Conservation (phyloP, 2,113 vertebrate species). For the Probosciger aterrimus region DNA sequence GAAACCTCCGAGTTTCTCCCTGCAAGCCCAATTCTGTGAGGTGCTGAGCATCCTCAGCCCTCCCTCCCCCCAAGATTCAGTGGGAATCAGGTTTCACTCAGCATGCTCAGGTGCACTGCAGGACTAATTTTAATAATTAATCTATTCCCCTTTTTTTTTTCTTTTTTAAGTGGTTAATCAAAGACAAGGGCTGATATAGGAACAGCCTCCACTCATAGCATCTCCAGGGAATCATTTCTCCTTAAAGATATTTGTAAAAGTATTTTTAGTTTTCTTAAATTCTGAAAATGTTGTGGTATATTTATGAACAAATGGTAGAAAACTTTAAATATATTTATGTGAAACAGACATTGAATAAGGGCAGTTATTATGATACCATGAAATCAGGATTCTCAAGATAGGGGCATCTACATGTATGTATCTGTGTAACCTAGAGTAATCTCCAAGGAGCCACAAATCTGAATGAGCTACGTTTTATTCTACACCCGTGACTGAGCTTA, state of each 20-base stretch:
- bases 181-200: constrained; percentile 24
- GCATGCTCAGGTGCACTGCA: constrained; percentile 26
- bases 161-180: constrained; percentile 31
- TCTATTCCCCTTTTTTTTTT: neutral
- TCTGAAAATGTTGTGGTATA: neutral
- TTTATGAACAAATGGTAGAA: constrained; percentile 20
- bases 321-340: neutral
- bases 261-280: constrained; percentile 14
- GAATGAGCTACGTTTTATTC: neutral
- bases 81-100: constrained; percentile 3
- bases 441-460: neutral
- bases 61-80: neutral
- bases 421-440: neutral
- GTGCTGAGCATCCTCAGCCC: neutral
- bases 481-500: neutral
- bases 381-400: neutral
- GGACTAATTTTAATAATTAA: constrained; percentile 53
- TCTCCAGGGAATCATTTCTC: constrained; percentile 17
- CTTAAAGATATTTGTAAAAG: constrained; percentile 27
- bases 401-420: neutral
- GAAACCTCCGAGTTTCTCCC: neutral
- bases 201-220: neutral
- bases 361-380: neutral
- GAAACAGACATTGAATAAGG: neutral
- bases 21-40: neutral